These are phyloP conservation scores for western clawed frog (Xenopus tropicalis) DNA, from an alignment of 2,113 vertebrate genomes.

Conservation along the genomic window UCB_Xtro_10.0 CM004447.2:110310001-110310500, in stretches of 20 bases:
- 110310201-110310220: not conserved
- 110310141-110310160: too few relatives aligned
- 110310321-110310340: slow-evolving; percentile 67
- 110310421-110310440: slow-evolving; percentile 49
- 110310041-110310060: too few relatives aligned
- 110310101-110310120: too few relatives aligned
- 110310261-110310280: slow-evolving; percentile 64
- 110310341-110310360: slow-evolving; percentile 71
- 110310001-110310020: too few relatives aligned
- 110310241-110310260: slow-evolving; percentile 31
- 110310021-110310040: too few relatives aligned
- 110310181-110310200: too few relatives aligned
- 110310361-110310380: slow-evolving; percentile 63
- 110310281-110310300: slow-evolving; percentile 69
- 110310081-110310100: too few relatives aligned
- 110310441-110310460: slow-evolving; percentile 43
- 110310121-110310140: too few relatives aligned
- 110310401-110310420: slow-evolving; percentile 60
- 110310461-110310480: slow-evolving; percentile 17
- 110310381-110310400: slow-evolving; percentile 65
- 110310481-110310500: slow-evolving; percentile 62
- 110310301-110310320: slow-evolving; percentile 66
- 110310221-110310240: not conserved
- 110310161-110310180: too few relatives aligned
- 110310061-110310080: too few relatives aligned